phyloP scores from a whole-genome alignment of 2,797 vertebrate genomes.

The Clarias pachynema region DNA sequence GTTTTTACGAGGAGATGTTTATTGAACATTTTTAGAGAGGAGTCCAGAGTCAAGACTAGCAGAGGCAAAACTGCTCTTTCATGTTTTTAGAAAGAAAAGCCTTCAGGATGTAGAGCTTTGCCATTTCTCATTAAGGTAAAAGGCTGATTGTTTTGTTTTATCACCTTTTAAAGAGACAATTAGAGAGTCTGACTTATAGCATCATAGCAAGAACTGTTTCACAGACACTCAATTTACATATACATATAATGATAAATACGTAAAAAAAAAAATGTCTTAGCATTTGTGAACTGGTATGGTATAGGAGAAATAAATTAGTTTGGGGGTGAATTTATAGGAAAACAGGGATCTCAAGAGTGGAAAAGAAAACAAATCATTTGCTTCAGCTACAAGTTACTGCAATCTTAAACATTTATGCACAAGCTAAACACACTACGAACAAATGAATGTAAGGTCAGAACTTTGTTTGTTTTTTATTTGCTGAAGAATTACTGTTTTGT shows the following conservation, averaged over 20 bases:
- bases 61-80: not conserved
- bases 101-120: not conserved
- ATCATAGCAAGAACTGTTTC: not conserved
- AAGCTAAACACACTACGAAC: not conserved
- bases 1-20: not conserved
- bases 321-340: not conserved
- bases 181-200: not conserved
- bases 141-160: not conserved
- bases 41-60: not conserved
- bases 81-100: not conserved
- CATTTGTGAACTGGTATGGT: not conserved
- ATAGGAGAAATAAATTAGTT: not conserved
- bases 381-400: not conserved
- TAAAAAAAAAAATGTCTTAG: not conserved
- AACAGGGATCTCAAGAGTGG: not conserved
- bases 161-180: not conserved
- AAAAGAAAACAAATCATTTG: not conserved
- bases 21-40: not conserved
- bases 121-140: not conserved
- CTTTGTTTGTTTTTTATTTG: no score
- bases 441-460: not conserved
- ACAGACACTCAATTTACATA: not conserved
- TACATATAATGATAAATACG: not conserved
- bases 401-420: not conserved
- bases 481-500: not conserved